Base-by-base conservation (phyloP, 2,888 invertebrate species). In the Caenorhabditis virilis region DNA sequence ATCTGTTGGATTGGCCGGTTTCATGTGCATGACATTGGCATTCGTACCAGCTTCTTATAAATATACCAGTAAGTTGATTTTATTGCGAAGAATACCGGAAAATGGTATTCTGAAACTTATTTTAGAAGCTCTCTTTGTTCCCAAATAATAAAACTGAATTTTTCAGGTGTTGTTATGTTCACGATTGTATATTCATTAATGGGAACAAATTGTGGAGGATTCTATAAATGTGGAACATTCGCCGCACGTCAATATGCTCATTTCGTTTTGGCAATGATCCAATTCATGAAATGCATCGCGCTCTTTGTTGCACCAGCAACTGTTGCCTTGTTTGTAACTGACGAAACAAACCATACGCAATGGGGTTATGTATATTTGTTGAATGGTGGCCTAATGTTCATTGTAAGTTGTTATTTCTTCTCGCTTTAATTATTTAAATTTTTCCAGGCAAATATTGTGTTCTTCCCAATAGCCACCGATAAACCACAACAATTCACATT, bases 211-310 rank as follows among this genome's bases (percentile, higher is more conserved):
- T 77, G 78, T 36, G 79, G 78, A 7, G 79, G 79, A 15, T 79
- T 78, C 62, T 79, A 78, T 54, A 79, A 79, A 54, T 79, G 78
- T 39, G 79, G 73, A 39, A 74, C 79, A 0, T 61, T 79, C 35
- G 71, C 75, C 7, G 65, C 78, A 42, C 59, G 77, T 16, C 76
- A 76, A 46, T 76, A 76, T 47, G 76, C 73, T n/a, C 76, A 76
- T 30, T 76, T 79, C 36, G 74, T 79, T 7, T 60, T 79, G 1
- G 76, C 78, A 0, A 72, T 67, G 58, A 74, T 76, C 30, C 79
- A 79, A 36, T 77, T 79, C 65, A 74, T 77, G 65, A 79, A 79
- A 50, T 78, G 78, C 51, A 63, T 79, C 26, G 73, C 78, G 2
- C 58, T 79, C 2, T 77, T 79, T 51, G 66, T 69, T n/a, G 78